Evolutionary conservation across 1,140 invertebrate genomes (phyloP), one percentile per base, ranked within the genome.

Genomic region (Acromyrmex heyeri): DNA sequence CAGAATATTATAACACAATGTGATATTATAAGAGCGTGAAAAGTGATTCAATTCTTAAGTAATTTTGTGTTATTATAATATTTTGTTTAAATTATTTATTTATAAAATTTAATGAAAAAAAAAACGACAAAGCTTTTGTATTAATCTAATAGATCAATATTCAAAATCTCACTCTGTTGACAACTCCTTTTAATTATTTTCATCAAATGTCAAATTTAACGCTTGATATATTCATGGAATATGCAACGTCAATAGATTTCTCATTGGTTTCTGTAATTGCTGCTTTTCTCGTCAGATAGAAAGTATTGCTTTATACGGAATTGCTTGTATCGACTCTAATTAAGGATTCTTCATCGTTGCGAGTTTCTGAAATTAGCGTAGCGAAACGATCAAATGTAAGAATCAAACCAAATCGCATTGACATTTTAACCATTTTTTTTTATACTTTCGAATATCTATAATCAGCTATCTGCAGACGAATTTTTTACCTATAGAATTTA

Each of bases 381-480:
- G 12, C 38, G 78, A 86, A 16, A 85, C 73, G 76, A 14, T 72
- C 55, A 79, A 92, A 91, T 82, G 79, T 83, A 75, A 34, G n/a
- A 82, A 61, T 61, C 65, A 85, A 91, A 88, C 73, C 86, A 86
- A 91, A 92, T 87, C 90, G 88, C 87, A 30, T 89, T 88, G 82
- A 89, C 55, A 85, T 44, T 79, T 81, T 78, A 38, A 44, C 27
- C 1, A 55, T 79, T 69, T 69, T 75, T 59, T 59, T 75, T 38
- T 38, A 16, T 76, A 91, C 87, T 90, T 91, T 90, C 88, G 61
- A 90, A 83, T 86, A 61, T 3, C 21, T 21, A 50, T 72, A 24
- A 38, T 69, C 34, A 38, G 3, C 8, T 69, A 69, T 44, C 38
- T 12, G 14, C 48, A 27, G 16, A 86, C 27, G 30, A 62, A 44